phyloP scores from a whole-genome alignment of 2,888 invertebrate genomes.

The Pheosia tremula region DNA sequence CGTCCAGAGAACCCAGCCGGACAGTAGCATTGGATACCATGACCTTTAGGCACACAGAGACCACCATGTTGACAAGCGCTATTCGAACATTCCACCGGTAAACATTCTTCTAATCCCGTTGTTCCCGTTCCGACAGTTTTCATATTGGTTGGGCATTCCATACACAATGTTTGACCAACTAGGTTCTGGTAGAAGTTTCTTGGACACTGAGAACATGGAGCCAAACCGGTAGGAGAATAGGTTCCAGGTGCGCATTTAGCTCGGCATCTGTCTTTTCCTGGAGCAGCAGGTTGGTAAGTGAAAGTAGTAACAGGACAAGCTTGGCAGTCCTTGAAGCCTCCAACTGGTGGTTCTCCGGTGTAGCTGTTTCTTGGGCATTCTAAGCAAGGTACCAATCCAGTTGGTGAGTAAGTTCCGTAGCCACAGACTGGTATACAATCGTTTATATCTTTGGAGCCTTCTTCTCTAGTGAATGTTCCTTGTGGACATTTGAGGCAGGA shows the following conservation, averaged over 20 bases:
- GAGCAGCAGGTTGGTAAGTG: slow-evolving; percentile 96
- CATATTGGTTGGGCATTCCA: slow-evolving; percentile 96
- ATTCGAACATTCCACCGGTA: slow-evolving; percentile 93
- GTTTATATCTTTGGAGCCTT: slow-evolving; percentile 93
- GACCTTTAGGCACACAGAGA: slow-evolving; percentile 94
- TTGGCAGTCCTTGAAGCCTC: slow-evolving; percentile 97
- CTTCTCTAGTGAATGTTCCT: slow-evolving; percentile 96
- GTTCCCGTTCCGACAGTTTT: slow-evolving; percentile 93
- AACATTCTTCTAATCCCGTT: slow-evolving; percentile 93
- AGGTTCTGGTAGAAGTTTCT: slow-evolving; percentile 95
- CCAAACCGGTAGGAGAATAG: slow-evolving; percentile 96
- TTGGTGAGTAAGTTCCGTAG: slow-evolving; percentile 97
- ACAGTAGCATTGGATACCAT: slow-evolving; percentile 95
- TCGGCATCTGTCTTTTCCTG: slow-evolving; percentile 92
- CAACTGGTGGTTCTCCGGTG: slow-evolving; percentile 93
- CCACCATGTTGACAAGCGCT: slow-evolving; percentile 96
- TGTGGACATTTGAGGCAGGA: slow-evolving; percentile 95
- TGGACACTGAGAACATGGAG: slow-evolving; percentile 97
- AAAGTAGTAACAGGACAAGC: slow-evolving; percentile 95
- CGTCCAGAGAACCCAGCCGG: slow-evolving; percentile 97
- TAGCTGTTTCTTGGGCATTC: slow-evolving; percentile 97
- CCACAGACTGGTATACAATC: slow-evolving; percentile 98
- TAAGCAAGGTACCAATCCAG: slow-evolving; percentile 96
- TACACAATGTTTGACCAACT: slow-evolving; percentile 93
- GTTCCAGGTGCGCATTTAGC: slow-evolving; percentile 95